Conservation (phyloP, 2,113 vertebrate genomes). For the Anguilla rostrata region DNA sequence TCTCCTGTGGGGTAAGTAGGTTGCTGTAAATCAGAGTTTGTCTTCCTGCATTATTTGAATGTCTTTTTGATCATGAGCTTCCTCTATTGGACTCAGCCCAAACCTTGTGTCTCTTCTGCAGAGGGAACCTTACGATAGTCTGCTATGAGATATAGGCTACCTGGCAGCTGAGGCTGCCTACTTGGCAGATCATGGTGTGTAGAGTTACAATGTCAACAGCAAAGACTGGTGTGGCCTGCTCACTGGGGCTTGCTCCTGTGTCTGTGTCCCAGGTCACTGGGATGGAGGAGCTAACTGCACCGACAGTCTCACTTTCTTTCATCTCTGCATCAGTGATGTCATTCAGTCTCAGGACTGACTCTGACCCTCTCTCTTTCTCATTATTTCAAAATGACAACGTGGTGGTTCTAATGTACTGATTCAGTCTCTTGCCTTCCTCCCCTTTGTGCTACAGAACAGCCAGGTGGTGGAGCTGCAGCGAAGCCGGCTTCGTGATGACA, state of each 20-base stretch:
- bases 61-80: constrained; percentile 42
- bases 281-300: background rate
- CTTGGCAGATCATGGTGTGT: constrained; percentile 44
- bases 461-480: constrained; percentile 88
- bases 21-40: constrained; percentile 39
- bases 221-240: background rate
- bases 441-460: constrained; percentile 70
- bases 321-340: background rate
- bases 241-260: background rate
- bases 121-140: constrained; percentile 41
- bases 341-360: background rate
- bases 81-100: constrained; percentile 34
- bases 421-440: background rate
- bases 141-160: constrained; percentile 53
- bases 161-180: constrained; percentile 36
- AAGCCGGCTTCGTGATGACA: constrained; percentile 87
- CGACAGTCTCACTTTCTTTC: background rate
- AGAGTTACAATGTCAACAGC: constrained; percentile 33
- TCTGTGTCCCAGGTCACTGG: background rate
- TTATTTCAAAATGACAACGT: background rate
- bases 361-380: background rate
- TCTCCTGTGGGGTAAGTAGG: background rate
- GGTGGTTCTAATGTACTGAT: background rate
- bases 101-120: constrained; percentile 30
- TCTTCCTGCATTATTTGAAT: constrained; percentile 21